These are phyloP conservation scores for Campoletis raptor DNA, from an alignment of 2,888 invertebrate species.

Conservation along the genomic window DNA sequence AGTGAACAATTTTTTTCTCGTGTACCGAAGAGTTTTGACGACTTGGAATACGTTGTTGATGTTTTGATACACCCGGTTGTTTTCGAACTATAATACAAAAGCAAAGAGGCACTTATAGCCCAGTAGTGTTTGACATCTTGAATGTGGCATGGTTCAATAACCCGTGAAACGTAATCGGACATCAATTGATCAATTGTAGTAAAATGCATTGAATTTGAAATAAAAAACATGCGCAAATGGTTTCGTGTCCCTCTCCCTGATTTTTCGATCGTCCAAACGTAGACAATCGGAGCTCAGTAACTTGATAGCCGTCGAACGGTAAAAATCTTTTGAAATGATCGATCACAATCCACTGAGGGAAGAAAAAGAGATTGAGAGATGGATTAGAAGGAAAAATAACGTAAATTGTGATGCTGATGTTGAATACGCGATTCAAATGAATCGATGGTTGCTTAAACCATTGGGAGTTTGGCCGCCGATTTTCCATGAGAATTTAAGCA, in stretches of 20 bases:
- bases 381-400: slow-evolving; percentile 1
- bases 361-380: not conserved
- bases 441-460: slow-evolving; percentile 76
- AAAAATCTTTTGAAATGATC: not conserved
- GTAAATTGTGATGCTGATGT: slow-evolving; percentile 39
- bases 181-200: not conserved
- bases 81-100: not conserved
- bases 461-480: slow-evolving; percentile 79
- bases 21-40: not conserved
- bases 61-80: not conserved
- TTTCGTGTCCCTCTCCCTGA: not conserved
- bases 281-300: slow-evolving; percentile 5
- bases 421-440: slow-evolving; percentile 77
- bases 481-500: not conserved
- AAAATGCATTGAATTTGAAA: slow-evolving; percentile 23
- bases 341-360: not conserved
- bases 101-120: not conserved
- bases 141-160: not conserved
- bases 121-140: not conserved
- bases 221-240: slow-evolving; percentile 32
- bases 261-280: not conserved
- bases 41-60: not conserved
- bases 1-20: not conserved
- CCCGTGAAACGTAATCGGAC: not conserved
- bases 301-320: not conserved